These are phyloP conservation scores for Chloropsis hardwickii DNA, from an alignment of 2,113 vertebrate genomes.

Conservation along the genomic window DNA sequence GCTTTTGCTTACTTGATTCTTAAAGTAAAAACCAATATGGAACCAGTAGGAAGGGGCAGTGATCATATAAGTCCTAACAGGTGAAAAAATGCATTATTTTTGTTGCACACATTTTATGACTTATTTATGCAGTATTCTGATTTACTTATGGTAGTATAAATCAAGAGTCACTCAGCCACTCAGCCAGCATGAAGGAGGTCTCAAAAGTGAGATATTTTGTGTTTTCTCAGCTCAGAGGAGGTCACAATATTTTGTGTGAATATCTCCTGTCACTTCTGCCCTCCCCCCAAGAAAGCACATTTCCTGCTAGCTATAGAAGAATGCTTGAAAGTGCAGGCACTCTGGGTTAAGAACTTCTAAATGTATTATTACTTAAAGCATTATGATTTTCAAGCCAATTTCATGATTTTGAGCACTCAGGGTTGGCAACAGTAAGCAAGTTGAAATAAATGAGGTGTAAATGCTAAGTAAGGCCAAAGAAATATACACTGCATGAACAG, in stretches of 20 bases:
- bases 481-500: not conserved
- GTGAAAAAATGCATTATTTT: not conserved
- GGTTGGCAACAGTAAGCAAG: not conserved
- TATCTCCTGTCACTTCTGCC: not conserved
- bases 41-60: not conserved
- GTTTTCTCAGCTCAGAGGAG: not conserved
- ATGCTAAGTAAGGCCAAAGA: slow-evolving; percentile 7
- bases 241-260: not conserved
- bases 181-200: not conserved
- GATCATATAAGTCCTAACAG: not conserved
- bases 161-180: not conserved
- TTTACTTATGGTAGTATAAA: not conserved
- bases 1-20: not conserved
- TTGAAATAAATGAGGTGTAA: slow-evolving; percentile 11
- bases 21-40: not conserved
- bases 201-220: not conserved
- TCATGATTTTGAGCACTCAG: not conserved
- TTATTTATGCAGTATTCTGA: not conserved
- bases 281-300: not conserved
- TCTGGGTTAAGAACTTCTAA: not conserved
- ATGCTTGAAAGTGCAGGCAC: not conserved
- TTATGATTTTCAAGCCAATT: not conserved
- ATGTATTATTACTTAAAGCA: not conserved
- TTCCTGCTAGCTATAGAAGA: not conserved
- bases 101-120: not conserved